phyloP scores from a whole-genome alignment of 2,113 vertebrate genomes.

The Sceloporus undulatus region DNA sequence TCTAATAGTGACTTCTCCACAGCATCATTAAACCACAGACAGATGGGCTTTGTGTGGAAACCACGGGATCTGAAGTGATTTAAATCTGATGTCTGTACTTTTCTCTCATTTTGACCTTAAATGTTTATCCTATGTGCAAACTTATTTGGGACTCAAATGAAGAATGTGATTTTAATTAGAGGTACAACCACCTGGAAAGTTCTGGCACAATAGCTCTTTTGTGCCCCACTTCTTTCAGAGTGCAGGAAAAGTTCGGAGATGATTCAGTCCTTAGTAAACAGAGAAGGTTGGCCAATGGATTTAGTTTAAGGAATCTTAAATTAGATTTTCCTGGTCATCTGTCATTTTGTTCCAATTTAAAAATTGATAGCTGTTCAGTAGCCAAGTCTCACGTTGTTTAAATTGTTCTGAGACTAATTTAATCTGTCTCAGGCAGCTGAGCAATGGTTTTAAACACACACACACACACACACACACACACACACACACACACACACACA shows the following conservation, averaged over 20 bases:
- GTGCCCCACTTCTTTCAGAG: not conserved
- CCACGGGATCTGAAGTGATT: not conserved
- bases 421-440: not conserved
- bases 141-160: slow-evolving; percentile 27
- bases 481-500: not conserved
- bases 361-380: slow-evolving; percentile 12
- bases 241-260: not conserved
- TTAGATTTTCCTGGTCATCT: slow-evolving; percentile 27
- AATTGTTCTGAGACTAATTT: not conserved
- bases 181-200: not conserved
- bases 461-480: not conserved
- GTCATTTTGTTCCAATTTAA: slow-evolving; percentile 34
- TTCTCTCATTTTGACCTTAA: not conserved
- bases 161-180: not conserved
- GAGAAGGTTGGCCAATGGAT: slow-evolving; percentile 24
- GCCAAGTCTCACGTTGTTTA: not conserved
- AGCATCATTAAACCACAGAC: not conserved
- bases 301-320: slow-evolving; percentile 34
- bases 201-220: not conserved
- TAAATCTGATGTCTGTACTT: not conserved
- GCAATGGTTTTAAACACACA: not conserved
- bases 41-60: not conserved
- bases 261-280: slow-evolving; percentile 37
- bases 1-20: not conserved
- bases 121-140: not conserved